These are phyloP conservation scores for Luffia ferchaultella DNA, from an alignment of 2,888 invertebrate species.

Conservation along the genomic window DNA sequence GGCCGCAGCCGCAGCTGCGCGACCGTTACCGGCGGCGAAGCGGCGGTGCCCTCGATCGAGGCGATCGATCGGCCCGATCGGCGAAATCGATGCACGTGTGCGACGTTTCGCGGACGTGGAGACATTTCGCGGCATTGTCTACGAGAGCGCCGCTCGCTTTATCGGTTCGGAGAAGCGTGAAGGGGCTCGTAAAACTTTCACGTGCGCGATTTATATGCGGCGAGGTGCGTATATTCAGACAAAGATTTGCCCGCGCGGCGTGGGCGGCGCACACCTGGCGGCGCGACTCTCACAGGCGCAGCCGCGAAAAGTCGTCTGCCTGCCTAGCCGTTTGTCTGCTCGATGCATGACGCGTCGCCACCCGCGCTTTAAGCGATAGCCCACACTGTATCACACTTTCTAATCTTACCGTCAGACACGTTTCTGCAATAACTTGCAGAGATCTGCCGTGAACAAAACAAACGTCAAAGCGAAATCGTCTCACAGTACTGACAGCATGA, in stretches of 20 bases:
- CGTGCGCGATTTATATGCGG: conserved; percentile 52
- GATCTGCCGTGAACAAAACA: background rate
- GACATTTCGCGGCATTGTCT: conserved; percentile 49
- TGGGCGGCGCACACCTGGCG: conserved; percentile 61
- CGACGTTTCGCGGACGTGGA: conserved; percentile 27
- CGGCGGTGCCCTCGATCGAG: conserved; percentile 55
- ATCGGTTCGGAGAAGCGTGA: conserved; percentile 54
- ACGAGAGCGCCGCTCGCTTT: conserved; percentile 34
- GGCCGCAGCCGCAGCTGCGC: conserved; percentile 51
- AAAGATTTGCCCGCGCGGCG: conserved; percentile 53
- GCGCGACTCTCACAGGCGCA: conserved; percentile 58
- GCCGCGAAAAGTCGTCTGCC: conserved; percentile 19
- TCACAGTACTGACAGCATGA: background rate
- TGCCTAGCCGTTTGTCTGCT: conserved; percentile 10
- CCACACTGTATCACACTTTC: background rate
- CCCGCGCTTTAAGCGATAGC: conserved; percentile 2
- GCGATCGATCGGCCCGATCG: too few species aligned
- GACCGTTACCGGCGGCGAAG: conserved; percentile 56
- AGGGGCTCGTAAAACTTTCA: conserved; percentile 64
- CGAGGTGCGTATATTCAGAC: conserved; percentile 46
- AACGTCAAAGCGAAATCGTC: background rate
- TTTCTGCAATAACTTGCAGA: background rate
- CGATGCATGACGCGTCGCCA: conserved; percentile 6
- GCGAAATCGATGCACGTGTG: conserved; percentile 57
- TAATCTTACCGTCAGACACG: background rate